Evolutionary conservation across 2,797 vertebrate genomes (phyloP).

Genomic region (Hypotaenidia philippensis): DNA sequence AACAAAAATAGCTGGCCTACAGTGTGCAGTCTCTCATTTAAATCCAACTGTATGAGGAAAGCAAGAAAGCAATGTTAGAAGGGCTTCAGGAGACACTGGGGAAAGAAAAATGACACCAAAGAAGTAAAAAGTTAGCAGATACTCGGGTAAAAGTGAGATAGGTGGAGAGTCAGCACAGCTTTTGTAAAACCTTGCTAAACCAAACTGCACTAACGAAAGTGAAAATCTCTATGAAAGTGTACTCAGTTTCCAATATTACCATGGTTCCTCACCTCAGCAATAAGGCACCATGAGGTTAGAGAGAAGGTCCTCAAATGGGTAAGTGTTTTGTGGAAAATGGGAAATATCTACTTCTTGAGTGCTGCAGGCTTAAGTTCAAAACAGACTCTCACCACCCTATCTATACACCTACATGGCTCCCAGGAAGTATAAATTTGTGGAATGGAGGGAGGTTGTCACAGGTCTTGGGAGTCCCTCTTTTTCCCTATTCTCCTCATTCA

Average conservation of each 20-base stretch:
- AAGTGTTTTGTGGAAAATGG: background rate
- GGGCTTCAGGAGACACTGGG: background rate
- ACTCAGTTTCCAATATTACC: background rate
- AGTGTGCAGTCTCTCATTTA: background rate
- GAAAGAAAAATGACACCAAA: background rate
- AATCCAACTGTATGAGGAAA: background rate
- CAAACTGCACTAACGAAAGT: background rate
- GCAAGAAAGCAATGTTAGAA: background rate
- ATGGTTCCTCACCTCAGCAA: background rate
- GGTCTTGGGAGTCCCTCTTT: background rate
- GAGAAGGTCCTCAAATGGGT: background rate
- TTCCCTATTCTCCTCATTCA: background rate
- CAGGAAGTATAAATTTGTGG: fast-evolving
- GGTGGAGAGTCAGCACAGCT: background rate
- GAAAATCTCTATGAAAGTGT: background rate
- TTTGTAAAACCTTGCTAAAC: background rate
- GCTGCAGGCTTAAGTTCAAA: background rate
- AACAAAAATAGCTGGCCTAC: background rate
- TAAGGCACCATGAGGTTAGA: background rate
- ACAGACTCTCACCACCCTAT: background rate
- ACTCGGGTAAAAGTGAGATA: background rate
- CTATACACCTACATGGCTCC: background rate
- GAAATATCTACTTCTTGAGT: background rate
- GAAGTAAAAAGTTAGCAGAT: background rate
- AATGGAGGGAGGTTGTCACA: background rate